Conservation (phyloP, 2,113 vertebrate genomes). For the Dolichotis patagonum region DNA sequence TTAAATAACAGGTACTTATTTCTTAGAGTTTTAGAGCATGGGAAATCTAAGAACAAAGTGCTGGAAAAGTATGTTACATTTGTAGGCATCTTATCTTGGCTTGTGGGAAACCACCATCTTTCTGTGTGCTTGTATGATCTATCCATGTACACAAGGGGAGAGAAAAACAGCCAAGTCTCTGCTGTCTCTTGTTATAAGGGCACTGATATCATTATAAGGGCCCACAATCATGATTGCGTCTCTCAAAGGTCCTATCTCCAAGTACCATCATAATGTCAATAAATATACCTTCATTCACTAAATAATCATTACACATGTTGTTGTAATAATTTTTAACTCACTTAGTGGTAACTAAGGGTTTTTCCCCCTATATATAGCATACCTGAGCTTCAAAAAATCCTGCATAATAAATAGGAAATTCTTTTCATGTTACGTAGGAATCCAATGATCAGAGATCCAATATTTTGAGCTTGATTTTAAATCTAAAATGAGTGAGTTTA, state of each 20-base stretch:
- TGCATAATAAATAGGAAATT: background rate
- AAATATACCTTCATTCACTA: background rate
- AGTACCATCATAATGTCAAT: background rate
- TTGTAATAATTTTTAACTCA: background rate
- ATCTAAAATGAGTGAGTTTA: background rate
- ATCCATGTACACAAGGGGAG: background rate
- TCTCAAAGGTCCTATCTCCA: background rate
- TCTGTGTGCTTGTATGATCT: background rate
- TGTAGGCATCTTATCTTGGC: background rate
- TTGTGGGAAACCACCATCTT: background rate
- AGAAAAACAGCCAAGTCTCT: background rate
- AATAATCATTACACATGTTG: background rate
- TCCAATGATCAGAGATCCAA: background rate
- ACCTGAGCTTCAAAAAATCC: background rate
- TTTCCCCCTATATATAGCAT: background rate
- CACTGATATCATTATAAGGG: background rate
- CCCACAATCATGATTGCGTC: background rate
- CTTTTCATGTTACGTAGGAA: background rate
- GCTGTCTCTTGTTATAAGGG: background rate
- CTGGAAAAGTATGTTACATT: background rate
- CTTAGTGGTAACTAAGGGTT: background rate
- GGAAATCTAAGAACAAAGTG: background rate
- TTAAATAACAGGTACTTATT: background rate
- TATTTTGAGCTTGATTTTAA: slow-evolving; percentile 27
- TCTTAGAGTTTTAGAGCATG: background rate